Conservation (phyloP, 37 sponge, comb jelly and placozoan species). For the Chondrilla cf. caribensis region DNA sequence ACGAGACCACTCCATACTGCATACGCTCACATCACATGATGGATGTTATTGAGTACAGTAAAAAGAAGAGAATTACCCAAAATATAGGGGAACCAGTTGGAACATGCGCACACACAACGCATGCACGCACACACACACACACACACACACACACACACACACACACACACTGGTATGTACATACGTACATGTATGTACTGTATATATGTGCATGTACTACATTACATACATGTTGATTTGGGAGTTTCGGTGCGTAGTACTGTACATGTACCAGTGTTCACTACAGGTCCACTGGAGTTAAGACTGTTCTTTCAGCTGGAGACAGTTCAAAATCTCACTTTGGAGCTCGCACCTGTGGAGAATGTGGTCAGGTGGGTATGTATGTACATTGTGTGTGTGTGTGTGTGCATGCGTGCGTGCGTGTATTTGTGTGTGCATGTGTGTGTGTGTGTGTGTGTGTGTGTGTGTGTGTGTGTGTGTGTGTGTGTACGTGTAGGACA, state of each 20-base stretch:
- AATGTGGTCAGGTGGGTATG: slow-evolving; percentile 13
- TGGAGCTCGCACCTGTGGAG: slow-evolving; percentile 7
- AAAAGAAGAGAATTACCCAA: no score
- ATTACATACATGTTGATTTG: background rate
- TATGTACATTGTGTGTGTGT: background rate
- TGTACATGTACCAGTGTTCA: no score
- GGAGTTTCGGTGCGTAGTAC: no score
- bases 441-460: no score
- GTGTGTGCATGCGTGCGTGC: background rate
- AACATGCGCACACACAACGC: no score
- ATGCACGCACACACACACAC: no score
- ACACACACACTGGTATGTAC: no score
- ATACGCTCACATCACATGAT: no score
- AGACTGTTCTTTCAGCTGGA: background rate
- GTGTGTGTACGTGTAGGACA: background rate
- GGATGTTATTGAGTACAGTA: no score
- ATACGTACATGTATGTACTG: background rate
- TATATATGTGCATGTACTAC: background rate
- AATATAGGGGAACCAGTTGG: no score
- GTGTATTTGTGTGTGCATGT: background rate
- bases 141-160: no score
- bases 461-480: background rate
- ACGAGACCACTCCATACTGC: no score
- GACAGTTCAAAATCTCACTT: background rate
- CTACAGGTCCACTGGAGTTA: background rate